These are phyloP conservation scores for Cynopterus brachyotis DNA, from an alignment of 2,113 vertebrate species.

Conservation along the genomic window DNA sequence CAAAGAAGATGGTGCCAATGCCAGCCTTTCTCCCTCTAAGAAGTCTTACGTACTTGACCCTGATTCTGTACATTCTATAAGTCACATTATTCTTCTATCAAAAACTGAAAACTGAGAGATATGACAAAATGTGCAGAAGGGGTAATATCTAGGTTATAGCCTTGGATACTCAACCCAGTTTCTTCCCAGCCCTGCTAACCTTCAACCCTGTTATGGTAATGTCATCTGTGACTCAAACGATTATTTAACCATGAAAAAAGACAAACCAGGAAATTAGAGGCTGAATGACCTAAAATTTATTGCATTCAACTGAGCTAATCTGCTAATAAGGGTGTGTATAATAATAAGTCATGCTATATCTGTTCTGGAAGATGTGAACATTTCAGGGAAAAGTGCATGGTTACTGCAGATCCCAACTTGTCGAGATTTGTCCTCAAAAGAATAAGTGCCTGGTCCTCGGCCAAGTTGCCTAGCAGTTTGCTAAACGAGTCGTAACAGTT, in stretches of 20 bases:
- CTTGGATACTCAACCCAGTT: background rate
- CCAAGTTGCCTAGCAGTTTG: background rate
- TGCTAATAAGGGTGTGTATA: conserved; percentile 49
- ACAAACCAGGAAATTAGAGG: conserved; percentile 64
- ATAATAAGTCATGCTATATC: conserved; percentile 26
- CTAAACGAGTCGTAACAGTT: background rate
- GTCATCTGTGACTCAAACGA: conserved; percentile 56
- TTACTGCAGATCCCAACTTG: conserved; percentile 48
- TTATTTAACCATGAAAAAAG: conserved; percentile 61
- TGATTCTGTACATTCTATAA: background rate
- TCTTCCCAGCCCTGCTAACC: conserved; percentile 30
- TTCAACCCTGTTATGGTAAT: background rate
- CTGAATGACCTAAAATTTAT: conserved; percentile 57
- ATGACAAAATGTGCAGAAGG: background rate
- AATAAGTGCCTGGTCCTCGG: background rate
- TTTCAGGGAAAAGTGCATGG: background rate
- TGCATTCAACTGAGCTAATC: conserved; percentile 70
- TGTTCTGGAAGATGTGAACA: background rate
- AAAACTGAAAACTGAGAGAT: background rate
- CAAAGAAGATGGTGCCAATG: background rate
- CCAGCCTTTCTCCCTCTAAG: background rate
- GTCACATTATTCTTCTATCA: background rate
- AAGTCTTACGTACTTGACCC: background rate
- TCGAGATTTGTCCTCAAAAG: conserved; percentile 40
- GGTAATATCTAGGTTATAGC: background rate